These are phyloP conservation scores for Drosophila bipectinata DNA, from an alignment of 1,140 invertebrate genomes.

Conservation along the genomic window DNA sequence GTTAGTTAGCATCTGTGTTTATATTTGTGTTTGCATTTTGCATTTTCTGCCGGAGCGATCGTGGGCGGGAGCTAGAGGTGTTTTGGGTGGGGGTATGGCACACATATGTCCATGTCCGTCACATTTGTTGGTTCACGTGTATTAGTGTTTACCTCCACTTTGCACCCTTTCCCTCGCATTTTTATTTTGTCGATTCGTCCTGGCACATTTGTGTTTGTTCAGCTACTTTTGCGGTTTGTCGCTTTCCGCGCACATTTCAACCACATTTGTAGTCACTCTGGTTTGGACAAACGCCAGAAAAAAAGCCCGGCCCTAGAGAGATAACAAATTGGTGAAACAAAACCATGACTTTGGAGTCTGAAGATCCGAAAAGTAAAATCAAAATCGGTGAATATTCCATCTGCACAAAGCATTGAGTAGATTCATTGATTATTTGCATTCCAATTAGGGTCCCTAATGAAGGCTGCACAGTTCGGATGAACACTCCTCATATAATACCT, in stretches of 20 bases:
- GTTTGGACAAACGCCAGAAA: conserved; percentile 70
- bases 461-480: background rate
- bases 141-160: conserved; percentile 54
- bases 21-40: conserved; percentile 77
- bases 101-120: conserved; percentile 59
- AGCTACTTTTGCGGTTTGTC: conserved; percentile 80
- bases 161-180: conserved; percentile 1
- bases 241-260: conserved; percentile 79
- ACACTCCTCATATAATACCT: conserved; percentile 10
- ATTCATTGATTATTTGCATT: conserved; percentile 1
- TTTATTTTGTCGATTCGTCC: conserved; percentile 61
- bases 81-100: background rate
- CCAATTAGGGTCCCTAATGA: background rate
- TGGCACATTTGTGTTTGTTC: conserved; percentile 78
- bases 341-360: background rate
- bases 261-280: conserved; percentile 76
- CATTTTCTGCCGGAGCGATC: conserved; percentile 51
- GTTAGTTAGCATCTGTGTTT: conserved; percentile 81
- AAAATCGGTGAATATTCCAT: background rate
- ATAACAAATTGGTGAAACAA: background rate
- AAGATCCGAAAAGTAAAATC: background rate
- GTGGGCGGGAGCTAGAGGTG: background rate
- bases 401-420: background rate
- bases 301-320: background rate
- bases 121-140: conserved; percentile 49